Base-by-base conservation (phyloP, 1,140 invertebrate genomes). In the Oedothorax gibbosus region DNA sequence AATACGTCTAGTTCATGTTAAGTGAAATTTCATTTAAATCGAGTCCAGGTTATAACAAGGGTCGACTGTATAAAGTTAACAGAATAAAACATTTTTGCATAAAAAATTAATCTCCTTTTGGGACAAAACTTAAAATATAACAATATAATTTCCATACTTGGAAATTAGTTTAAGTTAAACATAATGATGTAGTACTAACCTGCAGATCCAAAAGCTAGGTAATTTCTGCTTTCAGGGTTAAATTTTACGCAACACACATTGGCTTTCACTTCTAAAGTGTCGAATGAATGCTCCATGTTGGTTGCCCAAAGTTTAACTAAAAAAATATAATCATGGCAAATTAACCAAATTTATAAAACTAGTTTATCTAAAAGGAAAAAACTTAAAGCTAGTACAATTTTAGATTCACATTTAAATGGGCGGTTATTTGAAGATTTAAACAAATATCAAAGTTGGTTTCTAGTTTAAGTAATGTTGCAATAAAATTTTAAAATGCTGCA, bases 211-310 rank as follows among this genome's bases (percentile, higher is more conserved):
- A 98, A 98, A 2, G 97, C 96, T 50, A 99, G 91, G 89, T 98
- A 95, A 88, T 92, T 93, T 0, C 95, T 94, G 86, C 94, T 96
- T 68, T 93, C 92, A 7, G 97, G 97, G 91, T 97, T 98, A 91
- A 99, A 99, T 89, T 98, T 96, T 2, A 99, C 97, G 91, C 97
- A 98, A 90, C 97, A 99, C 50, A 99, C 96, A 91, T 99, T 98
- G 2, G 96, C 96, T 90, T 96, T 96, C 2, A 96, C 95, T 90
- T 97, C 96, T 9, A 98, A 90, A 18, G 94, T 95, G 4, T 95
- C 94, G 10, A 98, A 93, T 0, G 96, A 98, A 88, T 96, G 94
- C 82, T 97, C 96, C 14, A 93, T 92, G 89, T 96, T 96, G 0
- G 97, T 92, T 12, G 96, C 95, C 96, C 97, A 99, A 5, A 99